Percentiles rank a stretch among this genome's conserved stretches.
These are phyloP conservation scores for Oikopleura vanhoeffeni DNA, from an alignment of 23 tunicate genomes.

Conservation along the genomic window DNA sequence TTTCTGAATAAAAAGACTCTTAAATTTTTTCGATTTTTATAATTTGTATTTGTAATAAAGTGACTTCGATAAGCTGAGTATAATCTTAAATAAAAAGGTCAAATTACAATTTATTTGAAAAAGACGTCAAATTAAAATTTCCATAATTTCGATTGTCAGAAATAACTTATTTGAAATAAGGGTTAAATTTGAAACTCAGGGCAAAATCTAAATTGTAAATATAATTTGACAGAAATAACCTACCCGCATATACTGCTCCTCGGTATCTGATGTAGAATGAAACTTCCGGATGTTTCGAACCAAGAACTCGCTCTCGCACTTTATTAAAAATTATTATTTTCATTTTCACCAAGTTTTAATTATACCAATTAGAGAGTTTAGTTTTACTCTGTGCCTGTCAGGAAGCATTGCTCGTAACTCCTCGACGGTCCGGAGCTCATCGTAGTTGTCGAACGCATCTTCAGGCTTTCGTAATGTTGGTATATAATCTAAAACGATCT, in stretches of 20 bases:
- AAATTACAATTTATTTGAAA: too few species aligned
- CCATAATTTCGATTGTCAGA: too few species aligned
- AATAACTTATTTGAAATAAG: too few species aligned
- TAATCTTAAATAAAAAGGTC: too few species aligned
- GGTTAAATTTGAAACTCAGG: too few species aligned
- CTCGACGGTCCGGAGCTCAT: background rate
- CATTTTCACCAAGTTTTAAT: background rate
- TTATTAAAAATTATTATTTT: background rate
- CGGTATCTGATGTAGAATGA: slow-evolving; percentile 63
- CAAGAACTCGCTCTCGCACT: slow-evolving; percentile 69
- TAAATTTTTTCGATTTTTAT: too few species aligned
- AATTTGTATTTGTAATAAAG: too few species aligned
- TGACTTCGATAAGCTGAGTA: too few species aligned
- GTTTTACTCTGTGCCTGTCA: background rate
- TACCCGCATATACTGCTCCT: slow-evolving; percentile 11
- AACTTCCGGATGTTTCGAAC: slow-evolving; percentile 73
- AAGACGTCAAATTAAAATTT: too few species aligned
- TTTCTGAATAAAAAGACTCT: too few species aligned
- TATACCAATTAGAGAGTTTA: background rate
- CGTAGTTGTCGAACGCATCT: background rate
- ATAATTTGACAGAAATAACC: background rate
- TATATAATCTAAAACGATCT: background rate
- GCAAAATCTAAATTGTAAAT: too few species aligned
- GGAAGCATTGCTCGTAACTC: background rate
- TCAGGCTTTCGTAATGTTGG: background rate